Conservation (phyloP, 2,888 invertebrate genomes). For the Rhagophthalmus giganteus region DNA sequence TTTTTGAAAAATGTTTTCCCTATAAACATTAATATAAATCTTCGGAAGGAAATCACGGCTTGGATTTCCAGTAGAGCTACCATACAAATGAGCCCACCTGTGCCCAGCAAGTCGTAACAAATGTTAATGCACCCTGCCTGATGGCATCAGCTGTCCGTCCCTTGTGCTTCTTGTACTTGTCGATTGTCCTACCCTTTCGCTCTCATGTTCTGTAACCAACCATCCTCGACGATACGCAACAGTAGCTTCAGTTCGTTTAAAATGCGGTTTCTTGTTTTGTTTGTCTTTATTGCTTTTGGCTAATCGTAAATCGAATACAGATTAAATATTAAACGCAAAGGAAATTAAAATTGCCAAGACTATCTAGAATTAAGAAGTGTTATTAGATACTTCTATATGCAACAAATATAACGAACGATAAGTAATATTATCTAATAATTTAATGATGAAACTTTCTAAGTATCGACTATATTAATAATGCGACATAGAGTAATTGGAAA, state of each 20-base stretch:
- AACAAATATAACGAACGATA: too few species aligned
- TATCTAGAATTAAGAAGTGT: too few species aligned
- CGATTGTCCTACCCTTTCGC: conserved; percentile 27
- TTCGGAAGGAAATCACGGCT: conserved; percentile 37
- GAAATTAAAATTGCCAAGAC: too few species aligned
- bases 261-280: conserved; percentile 28
- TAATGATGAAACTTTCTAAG: too few species aligned
- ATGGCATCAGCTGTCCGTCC: conserved; percentile 40
- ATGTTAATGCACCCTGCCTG: conserved; percentile 42
- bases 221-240: conserved; percentile 31
- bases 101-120: conserved; percentile 50
- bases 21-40: conserved; percentile 13
- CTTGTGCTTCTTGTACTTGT: conserved; percentile 29
- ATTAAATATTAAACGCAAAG: conserved; percentile 4
- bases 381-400: too few species aligned
- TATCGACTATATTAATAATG: too few species aligned
- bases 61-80: conserved; percentile 40
- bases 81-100: conserved; percentile 49
- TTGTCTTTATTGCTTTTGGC: conserved; percentile 23
- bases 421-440: too few species aligned
- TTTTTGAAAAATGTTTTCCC: conserved; percentile 1
- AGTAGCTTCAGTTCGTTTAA: conserved; percentile 28
- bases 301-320: conserved; percentile 8
- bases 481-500: neutral
- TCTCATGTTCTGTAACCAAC: conserved; percentile 26